Percentiles rank a stretch among this genome's conserved stretches.
These are phyloP conservation scores for Smithornis capensis DNA, from an alignment of 2,113 vertebrate genomes.

Conservation along the genomic window DNA sequence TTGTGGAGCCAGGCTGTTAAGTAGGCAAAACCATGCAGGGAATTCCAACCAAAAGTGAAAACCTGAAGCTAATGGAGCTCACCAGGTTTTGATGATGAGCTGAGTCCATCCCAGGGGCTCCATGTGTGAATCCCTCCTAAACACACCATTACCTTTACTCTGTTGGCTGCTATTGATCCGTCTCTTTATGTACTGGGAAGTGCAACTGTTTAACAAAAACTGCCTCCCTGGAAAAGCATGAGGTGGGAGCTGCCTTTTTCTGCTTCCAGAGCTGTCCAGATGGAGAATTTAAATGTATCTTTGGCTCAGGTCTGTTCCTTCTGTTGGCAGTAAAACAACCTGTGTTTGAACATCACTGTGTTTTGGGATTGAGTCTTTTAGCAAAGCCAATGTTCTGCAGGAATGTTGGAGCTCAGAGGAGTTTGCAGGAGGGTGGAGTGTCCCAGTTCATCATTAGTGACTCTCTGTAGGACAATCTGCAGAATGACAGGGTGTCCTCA, in stretches of 20 bases:
- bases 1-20: background rate
- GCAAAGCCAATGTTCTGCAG: background rate
- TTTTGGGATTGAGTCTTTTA: background rate
- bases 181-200: background rate
- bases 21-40: background rate
- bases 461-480: fast-evolving
- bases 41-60: background rate
- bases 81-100: background rate
- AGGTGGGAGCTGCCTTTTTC: background rate
- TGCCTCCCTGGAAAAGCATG: background rate
- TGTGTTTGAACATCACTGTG: background rate
- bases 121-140: background rate
- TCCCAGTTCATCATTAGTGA: background rate
- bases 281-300: background rate
- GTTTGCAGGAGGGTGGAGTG: background rate
- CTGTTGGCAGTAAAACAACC: background rate
- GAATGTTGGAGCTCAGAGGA: background rate
- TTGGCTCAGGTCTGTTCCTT: background rate
- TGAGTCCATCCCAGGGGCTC: background rate
- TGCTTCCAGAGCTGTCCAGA: background rate
- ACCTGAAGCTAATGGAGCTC: background rate
- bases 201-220: background rate
- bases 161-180: background rate
- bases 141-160: background rate
- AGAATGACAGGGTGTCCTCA: background rate